Base-by-base conservation (phyloP, 2,888 invertebrate genomes). In the Pegoplata infirma region DNA sequence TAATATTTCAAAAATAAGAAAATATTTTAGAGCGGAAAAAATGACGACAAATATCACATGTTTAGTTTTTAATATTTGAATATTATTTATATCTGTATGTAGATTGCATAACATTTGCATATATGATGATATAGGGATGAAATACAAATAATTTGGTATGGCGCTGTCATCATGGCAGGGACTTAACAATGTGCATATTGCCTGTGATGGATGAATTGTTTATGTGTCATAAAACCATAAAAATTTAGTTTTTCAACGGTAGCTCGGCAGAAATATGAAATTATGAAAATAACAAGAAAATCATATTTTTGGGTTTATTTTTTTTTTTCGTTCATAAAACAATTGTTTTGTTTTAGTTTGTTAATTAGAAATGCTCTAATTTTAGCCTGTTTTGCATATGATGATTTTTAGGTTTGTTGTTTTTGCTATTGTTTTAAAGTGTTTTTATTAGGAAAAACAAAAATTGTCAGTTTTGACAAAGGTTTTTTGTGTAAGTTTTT, bases 351-450 rank as follows among this genome's bases (percentile, higher is more conserved):
- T 28, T 23, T 21, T 14, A 46, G 32, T 73, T 59, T 69, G 64
- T 49, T 56, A 59, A 80, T 82, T 82, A 80, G 82, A 71, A 64
- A 80, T 74, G 81, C 82, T 78, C 81, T 72, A 72, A 32, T 82
- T 80, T 80, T 51, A 59, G 49, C 55, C 51, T 69, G 75, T 69
- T 78, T 73, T 79, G 73, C 78, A 76, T 79, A 67, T 67, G 76
- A 75, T 32, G 7, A 28, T 28, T 28, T 66, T 51, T 66, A 10
- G 6, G 28, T 71, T 19, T 7, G 44, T 25, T 23, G 46, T 5
- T 53, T 8, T 21, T 61, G n/a, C 1, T 12, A 14, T 23, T 51
- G 36, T 40, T 25, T n/a, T 10, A 40, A 67, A 69, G 40, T 61
- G 61, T 67, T 68, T n/a, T 68, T 59, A 63, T 73, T 73, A 56